A percentile compares a stretch with the other conserved stretches of the same genome.
Evolutionary conservation across 2,888 invertebrate genomes (phyloP).

Genomic region (Netelia melanura): DNA sequence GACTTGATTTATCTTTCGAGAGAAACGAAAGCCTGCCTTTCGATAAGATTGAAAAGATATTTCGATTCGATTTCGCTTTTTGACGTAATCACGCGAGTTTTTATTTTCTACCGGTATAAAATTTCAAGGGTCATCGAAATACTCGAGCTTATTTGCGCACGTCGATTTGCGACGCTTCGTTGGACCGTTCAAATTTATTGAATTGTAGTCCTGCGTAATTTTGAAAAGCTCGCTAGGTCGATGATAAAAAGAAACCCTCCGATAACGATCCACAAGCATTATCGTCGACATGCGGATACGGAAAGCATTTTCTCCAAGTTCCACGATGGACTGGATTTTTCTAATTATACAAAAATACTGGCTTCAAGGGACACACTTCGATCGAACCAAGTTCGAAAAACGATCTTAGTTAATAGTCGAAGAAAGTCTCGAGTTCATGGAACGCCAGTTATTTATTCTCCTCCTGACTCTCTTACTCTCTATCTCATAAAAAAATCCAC

Average conservation of each 20-base stretch:
- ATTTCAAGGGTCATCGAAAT: neutral
- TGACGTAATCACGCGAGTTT: neutral
- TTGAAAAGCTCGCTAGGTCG: conserved; percentile 18
- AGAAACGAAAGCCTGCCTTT: conserved; percentile 47
- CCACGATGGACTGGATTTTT: neutral
- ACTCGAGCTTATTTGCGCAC: neutral
- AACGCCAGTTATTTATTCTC: conserved; percentile 26
- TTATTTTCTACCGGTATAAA: neutral
- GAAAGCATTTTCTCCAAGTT: neutral
- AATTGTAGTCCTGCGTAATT: conserved; percentile 23
- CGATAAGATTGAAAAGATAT: conserved; percentile 20
- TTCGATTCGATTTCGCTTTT: conserved; percentile 23
- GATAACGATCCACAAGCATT: conserved; percentile 8
- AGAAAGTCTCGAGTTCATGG: conserved; percentile 19
- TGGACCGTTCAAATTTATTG: conserved; percentile 19
- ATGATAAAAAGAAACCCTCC: conserved; percentile 1
- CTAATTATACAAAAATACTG: neutral
- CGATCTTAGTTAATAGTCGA: conserved; percentile 23
- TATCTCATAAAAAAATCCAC: conserved; percentile 26
- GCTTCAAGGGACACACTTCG: conserved; percentile 29
- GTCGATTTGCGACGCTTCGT: conserved; percentile 24
- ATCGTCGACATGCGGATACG: conserved; percentile 26
- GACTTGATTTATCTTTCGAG: conserved; percentile 18
- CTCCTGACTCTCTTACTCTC: neutral
- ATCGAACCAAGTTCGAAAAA: conserved; percentile 36